phyloP scores from a whole-genome alignment of 2,113 vertebrate genomes.

The Parus major region DNA sequence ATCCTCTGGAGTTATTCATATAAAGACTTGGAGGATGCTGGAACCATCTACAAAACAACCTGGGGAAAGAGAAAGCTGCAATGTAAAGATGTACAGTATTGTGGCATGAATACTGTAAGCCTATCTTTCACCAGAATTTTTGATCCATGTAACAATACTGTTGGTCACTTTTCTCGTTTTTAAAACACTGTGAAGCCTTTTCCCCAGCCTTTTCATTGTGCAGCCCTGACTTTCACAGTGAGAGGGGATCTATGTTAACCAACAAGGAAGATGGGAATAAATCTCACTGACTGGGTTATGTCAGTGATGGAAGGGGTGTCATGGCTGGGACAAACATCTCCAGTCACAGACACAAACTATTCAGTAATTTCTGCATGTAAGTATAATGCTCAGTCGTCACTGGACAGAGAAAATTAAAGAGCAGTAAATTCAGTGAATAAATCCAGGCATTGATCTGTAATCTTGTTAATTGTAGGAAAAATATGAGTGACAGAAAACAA shows the following conservation, averaged over 20 bases:
- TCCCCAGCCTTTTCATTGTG: not conserved
- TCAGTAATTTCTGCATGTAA: not conserved
- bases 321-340: not conserved
- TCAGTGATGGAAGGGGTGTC: not conserved
- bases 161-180: not conserved
- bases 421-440: not conserved
- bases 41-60: not conserved
- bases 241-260: not conserved
- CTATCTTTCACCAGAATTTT: not conserved
- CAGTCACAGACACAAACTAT: not conserved
- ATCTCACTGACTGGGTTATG: not conserved
- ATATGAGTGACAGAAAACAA: not conserved
- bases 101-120: accelerated
- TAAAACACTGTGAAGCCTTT: not conserved
- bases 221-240: not conserved
- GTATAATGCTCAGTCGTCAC: not conserved
- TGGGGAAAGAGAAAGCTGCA: not conserved
- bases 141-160: accelerated
- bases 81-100: not conserved
- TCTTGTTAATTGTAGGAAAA: not conserved
- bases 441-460: not conserved
- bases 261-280: not conserved
- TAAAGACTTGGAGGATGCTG: not conserved
- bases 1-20: not conserved
- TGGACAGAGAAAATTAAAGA: not conserved